These are phyloP conservation scores for Indicator maculatus DNA, from an alignment of 2,113 vertebrate genomes.

Conservation along the genomic window DNA sequence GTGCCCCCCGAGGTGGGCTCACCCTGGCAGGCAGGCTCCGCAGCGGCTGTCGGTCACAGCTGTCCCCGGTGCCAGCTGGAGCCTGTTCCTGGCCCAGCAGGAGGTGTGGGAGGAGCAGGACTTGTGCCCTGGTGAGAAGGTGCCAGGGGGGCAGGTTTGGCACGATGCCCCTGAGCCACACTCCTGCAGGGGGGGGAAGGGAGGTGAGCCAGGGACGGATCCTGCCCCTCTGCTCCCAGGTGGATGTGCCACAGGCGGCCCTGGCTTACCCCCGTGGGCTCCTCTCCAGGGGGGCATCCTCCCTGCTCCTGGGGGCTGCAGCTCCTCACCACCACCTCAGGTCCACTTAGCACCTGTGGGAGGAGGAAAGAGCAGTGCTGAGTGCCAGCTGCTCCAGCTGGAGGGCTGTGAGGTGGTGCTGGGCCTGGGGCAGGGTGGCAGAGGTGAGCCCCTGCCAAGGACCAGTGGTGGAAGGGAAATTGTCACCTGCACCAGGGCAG, in stretches of 20 bases:
- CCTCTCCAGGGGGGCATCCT: conserved; percentile 83
- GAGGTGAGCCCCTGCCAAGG: rapidly evolving
- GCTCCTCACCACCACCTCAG: conserved; percentile 63
- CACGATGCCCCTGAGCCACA: conserved; percentile 73
- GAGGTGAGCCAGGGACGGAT: rapidly evolving
- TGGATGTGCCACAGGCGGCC: rapidly evolving
- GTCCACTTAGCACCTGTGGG: conserved; percentile 45
- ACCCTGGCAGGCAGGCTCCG: conserved; percentile 87
- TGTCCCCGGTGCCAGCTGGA: conserved; percentile 68
- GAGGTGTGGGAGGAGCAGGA: conserved; percentile 78
- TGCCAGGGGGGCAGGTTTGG: conserved; percentile 78
- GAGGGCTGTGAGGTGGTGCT: rapidly evolving
- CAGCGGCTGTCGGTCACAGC: conserved; percentile 75
- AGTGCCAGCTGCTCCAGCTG: rapidly evolving
- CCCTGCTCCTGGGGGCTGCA: conserved; percentile 49
- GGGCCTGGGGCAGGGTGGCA: rapidly evolving
- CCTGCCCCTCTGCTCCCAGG: rapidly evolving
- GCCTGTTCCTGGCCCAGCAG: conserved; percentile 76
- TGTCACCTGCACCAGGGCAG: rapidly evolving
- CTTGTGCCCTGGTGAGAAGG: conserved; percentile 79
- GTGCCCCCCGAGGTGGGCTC: neutral
- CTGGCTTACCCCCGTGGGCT: conserved; percentile 82
- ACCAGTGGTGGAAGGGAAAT: rapidly evolving
- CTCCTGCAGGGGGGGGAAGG: conserved; percentile 46
- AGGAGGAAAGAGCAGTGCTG: neutral